Percentiles rank a stretch among this genome's conserved stretches.
These are phyloP conservation scores for Catocala nupta DNA, from an alignment of 2,888 invertebrate species.

Conservation along the genomic window DNA sequence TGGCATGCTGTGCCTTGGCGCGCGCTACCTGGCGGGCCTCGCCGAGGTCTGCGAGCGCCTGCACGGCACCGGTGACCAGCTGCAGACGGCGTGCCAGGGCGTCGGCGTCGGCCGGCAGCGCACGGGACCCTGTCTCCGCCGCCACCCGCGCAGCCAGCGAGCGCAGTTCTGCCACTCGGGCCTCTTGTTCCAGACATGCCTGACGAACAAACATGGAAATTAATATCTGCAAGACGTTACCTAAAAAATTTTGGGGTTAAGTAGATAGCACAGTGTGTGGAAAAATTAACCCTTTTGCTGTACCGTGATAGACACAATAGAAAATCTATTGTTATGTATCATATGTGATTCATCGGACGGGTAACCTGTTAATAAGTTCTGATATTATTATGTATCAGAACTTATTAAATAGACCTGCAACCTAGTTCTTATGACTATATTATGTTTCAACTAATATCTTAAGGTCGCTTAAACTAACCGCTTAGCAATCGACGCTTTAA, in stretches of 20 bases:
- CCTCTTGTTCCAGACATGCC: constrained; percentile 93
- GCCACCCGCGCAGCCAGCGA: constrained; percentile 93
- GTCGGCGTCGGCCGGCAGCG: constrained; percentile 92
- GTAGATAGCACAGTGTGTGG: too few species aligned
- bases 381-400: too few species aligned
- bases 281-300: too few species aligned
- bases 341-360: too few species aligned
- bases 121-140: constrained; percentile 91
- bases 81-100: constrained; percentile 91
- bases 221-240: not conserved
- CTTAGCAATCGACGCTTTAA: too few species aligned
- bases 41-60: constrained; percentile 92
- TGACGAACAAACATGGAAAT: constrained; percentile 63
- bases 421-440: too few species aligned
- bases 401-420: too few species aligned
- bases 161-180: constrained; percentile 91
- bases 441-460: too few species aligned
- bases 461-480: too few species aligned
- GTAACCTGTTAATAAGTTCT: too few species aligned
- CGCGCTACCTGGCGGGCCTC: constrained; percentile 89
- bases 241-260: not conserved
- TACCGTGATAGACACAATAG: too few species aligned
- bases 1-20: constrained; percentile 88
- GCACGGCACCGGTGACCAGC: constrained; percentile 92
- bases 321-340: too few species aligned